A percentile compares a stretch with the other conserved stretches of the same genome.
phyloP scores from a whole-genome alignment of 1,140 invertebrate species.

The Drosophila truncata region DNA sequence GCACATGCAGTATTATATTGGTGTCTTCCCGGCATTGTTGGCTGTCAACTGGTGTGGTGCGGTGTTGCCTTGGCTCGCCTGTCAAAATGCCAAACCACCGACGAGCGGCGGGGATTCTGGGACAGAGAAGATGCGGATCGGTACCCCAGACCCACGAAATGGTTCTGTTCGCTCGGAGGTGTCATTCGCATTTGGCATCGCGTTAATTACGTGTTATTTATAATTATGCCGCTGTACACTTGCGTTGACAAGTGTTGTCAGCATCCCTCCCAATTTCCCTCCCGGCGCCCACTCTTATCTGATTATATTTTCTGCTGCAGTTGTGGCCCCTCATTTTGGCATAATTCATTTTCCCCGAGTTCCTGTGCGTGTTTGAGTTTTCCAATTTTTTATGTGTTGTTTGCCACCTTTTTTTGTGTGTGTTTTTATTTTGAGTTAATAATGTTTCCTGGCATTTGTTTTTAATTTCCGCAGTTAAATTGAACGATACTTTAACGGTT shows the following conservation, averaged over 20 bases:
- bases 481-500: conserved; percentile 20
- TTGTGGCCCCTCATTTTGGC: conserved; percentile 28
- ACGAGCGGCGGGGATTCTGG: conserved; percentile 8
- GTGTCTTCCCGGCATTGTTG: conserved; percentile 58
- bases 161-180: conserved; percentile 52
- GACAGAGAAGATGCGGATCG: conserved; percentile 15
- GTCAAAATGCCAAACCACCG: conserved; percentile 56
- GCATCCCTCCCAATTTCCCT: conserved; percentile 26
- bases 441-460: conserved; percentile 52
- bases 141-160: conserved; percentile 16
- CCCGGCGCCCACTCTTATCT: not conserved
- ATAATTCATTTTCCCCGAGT: conserved; percentile 55
- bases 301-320: conserved; percentile 33
- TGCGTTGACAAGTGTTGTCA: conserved; percentile 80
- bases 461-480: conserved; percentile 50
- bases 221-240: conserved; percentile 78
- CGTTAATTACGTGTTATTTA: conserved; percentile 83
- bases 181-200: conserved; percentile 79
- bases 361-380: conserved; percentile 50
- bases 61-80: conserved; percentile 55
- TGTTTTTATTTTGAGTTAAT: conserved; percentile 41
- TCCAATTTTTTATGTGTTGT: conserved; percentile 22
- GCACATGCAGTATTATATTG: conserved; percentile 42
- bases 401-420: conserved; percentile 15
- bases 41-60: conserved; percentile 50